Percentiles rank a stretch among this genome's conserved stretches.
Conservation (phyloP, 1,140 invertebrate genomes). For the Anadara kagoshimensis region DNA sequence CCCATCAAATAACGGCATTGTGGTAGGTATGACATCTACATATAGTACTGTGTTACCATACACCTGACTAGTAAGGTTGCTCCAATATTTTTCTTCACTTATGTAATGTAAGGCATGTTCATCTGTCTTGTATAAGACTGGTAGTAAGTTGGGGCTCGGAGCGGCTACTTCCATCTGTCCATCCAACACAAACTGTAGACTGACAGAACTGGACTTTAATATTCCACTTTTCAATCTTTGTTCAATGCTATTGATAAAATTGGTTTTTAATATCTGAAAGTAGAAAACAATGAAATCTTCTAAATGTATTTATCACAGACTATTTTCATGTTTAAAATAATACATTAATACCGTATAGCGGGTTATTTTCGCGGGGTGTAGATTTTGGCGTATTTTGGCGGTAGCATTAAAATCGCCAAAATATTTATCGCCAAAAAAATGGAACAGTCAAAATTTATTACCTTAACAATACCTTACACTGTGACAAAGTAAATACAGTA, state of each 20-base stretch:
- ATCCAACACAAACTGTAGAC: conserved; percentile 77
- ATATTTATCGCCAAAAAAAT: no score
- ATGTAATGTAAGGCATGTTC: conserved; percentile 80
- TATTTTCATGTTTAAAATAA: no score
- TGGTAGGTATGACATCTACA: conserved; percentile 85
- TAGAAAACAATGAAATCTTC: neutral
- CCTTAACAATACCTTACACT: no score
- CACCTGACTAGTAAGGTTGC: conserved; percentile 81
- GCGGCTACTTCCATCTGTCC: conserved; percentile 16
- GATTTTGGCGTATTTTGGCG: no score
- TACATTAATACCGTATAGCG: no score
- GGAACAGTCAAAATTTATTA: no score
- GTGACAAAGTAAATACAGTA: no score
- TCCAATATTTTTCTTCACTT: conserved; percentile 78
- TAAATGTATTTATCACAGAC: no score
- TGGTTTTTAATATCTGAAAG: conserved; percentile 77
- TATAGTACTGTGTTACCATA: conserved; percentile 90
- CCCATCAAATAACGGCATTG: conserved; percentile 83
- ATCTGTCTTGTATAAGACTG: conserved; percentile 48
- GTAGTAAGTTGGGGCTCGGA: conserved; percentile 33
- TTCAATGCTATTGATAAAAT: conserved; percentile 78
- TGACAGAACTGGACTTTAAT: conserved; percentile 77
- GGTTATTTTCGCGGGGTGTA: no score
- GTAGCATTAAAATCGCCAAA: no score
- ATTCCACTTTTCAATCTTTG: conserved; percentile 74